Base-by-base conservation (phyloP, 1,140 invertebrate genomes). In the Brachionus calyciflorus region DNA sequence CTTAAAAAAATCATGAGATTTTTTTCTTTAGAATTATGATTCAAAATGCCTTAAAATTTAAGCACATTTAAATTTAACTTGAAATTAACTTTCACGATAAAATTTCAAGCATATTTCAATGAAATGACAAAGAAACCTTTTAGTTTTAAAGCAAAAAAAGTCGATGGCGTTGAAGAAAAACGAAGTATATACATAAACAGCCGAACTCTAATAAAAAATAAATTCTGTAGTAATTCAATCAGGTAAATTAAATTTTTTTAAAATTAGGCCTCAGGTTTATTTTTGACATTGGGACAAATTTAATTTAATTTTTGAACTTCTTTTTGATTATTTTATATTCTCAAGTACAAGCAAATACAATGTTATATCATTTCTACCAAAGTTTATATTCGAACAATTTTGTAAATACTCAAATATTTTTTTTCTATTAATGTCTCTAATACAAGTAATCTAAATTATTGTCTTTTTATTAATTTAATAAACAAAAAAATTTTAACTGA, bases 301-400 rank as follows among this genome's bases (percentile, higher is more conserved):
- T 12, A n/a, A 57, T 9, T 24, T 17, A 26, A n/a, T 26, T 26
- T 26, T n/a, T n/a, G n/a, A n/a, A n/a, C n/a, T n/a, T 37, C 2
- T 33, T 1, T 44, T 19, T n/a, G 14, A 68, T 33, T 44, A 30
- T 37, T 73, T 51, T 12, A 10, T 12, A 55, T n/a, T 10, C 17
- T 6, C 10, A 21, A 60, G 79, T 78, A 98, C 94, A 44, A 93
- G 93, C 81, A 98, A 97, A 87, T 98, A 90, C 86, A 82, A 81
- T 73, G 80, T 93, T 77, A 80, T 84, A 70, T 90, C 92, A 77
- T 98, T 98, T 87, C 84, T 97, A 81, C 94, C 94, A 41, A 89
- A 92, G 82, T 97, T 97, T 86, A 88, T 98, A 73, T 95, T 95
- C 83, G 94, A 97, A 87, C 94, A 97, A 86, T 97, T 98, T 86